These are phyloP conservation scores for Psix sp. DNA, from an alignment of 1,140 invertebrate species.

Conservation along the genomic window DNA sequence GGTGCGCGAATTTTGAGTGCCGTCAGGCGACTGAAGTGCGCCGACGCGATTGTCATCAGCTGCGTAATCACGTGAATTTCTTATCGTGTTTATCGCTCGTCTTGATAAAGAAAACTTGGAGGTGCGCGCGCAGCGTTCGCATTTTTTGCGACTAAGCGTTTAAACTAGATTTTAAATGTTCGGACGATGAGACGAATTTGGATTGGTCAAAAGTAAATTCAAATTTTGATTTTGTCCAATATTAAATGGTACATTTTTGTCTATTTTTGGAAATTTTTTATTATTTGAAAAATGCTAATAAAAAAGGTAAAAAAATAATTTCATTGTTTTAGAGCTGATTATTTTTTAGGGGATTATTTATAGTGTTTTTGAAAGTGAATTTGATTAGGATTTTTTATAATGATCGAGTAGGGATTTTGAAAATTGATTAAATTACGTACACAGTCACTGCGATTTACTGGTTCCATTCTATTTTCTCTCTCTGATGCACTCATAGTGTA, in stretches of 20 bases:
- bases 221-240: no score
- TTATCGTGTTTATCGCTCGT: constrained; percentile 25
- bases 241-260: no score
- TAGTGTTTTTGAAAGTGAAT: no score
- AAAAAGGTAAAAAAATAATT: no score
- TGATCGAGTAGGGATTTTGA: constrained; percentile 1
- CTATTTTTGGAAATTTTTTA: no score
- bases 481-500: constrained; percentile 60
- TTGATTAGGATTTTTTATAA: no score
- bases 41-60: constrained; percentile 61
- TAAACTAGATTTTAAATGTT: background rate
- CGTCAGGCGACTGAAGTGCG: constrained; percentile 63
- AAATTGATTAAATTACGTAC: constrained; percentile 11
- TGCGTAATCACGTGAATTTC: constrained; percentile 61
- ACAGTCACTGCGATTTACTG: constrained; percentile 67
- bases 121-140: background rate
- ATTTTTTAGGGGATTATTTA: no score
- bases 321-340: no score
- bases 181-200: no score
- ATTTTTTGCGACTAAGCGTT: background rate
- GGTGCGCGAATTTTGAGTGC: constrained; percentile 44
- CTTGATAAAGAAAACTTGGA: constrained; percentile 17
- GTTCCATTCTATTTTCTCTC: constrained; percentile 79
- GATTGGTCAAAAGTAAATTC: background rate
- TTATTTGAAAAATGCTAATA: no score